Evolutionary conservation across 2,888 invertebrate species (phyloP).

Genomic region (Epsilonema sp.): DNA sequence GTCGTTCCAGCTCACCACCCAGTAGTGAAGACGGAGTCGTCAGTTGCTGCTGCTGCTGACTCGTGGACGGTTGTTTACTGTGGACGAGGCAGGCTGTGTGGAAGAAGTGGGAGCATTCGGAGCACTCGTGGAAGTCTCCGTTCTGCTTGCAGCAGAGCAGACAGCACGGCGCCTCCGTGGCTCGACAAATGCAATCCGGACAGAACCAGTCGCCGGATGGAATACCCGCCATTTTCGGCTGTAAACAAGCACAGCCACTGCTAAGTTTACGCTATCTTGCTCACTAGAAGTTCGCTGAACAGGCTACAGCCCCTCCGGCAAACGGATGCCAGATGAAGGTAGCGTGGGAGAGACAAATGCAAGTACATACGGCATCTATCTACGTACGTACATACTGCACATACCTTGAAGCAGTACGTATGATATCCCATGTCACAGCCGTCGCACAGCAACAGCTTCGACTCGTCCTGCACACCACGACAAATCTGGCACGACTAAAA

Average conservation of each 20-base stretch:
- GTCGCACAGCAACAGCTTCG: conserved; percentile 77
- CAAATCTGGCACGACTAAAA: conserved; percentile 88
- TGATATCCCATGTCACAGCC: conserved; percentile 96
- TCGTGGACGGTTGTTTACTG: too few relatives aligned
- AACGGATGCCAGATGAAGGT: too few relatives aligned
- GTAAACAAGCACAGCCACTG: too few relatives aligned
- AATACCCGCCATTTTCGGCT: conserved; percentile 76
- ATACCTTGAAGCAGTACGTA: conserved; percentile 78
- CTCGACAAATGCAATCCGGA: conserved; percentile 57
- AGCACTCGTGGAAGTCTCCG: background rate
- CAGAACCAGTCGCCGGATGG: conserved; percentile 98
- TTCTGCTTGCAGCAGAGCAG: conserved; percentile 47
- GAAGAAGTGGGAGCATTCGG: background rate
- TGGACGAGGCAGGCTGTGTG: conserved; percentile 1
- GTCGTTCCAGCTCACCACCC: too few relatives aligned
- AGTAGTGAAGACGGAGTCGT: too few relatives aligned
- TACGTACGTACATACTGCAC: too few relatives aligned
- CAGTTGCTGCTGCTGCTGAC: too few relatives aligned
- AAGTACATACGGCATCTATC: too few relatives aligned
- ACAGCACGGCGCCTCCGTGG: conserved; percentile 73
- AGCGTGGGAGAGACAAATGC: too few relatives aligned
- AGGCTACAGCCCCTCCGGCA: too few relatives aligned
- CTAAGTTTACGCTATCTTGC: too few relatives aligned
- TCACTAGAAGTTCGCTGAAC: too few relatives aligned
- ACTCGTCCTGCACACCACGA: conserved; percentile 83